A percentile compares a stretch with the other conserved stretches of the same genome.
Conservation (phyloP, 2,888 invertebrate genomes). For the Pyrrhia umbra region DNA sequence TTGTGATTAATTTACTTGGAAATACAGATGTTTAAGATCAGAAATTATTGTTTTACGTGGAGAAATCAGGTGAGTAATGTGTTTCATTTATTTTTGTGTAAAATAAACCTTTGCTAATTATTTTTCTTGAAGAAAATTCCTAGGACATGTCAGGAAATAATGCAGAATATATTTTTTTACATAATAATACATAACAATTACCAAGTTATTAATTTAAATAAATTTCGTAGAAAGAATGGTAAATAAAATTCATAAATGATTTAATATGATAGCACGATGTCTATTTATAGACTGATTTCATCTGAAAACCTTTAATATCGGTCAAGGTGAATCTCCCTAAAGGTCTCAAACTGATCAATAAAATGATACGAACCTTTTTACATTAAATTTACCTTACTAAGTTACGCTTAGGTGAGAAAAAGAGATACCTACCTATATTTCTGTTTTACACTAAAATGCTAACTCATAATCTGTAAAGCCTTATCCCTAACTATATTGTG, state of each 20-base stretch:
- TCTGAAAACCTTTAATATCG: neutral
- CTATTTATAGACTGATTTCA: no score
- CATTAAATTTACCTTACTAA: no score
- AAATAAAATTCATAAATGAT: neutral
- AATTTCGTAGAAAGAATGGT: no score
- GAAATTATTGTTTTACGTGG: conserved; percentile 10
- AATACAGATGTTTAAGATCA: conserved; percentile 19
- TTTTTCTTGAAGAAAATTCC: neutral
- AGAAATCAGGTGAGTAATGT: conserved; percentile 23
- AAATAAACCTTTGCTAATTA: neutral
- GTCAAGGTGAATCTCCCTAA: conserved; percentile 35
- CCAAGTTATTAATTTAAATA: no score
- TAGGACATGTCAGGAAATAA: neutral
- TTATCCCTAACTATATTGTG: no score
- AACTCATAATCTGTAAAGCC: no score
- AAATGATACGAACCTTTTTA: neutral
- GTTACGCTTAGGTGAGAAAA: no score
- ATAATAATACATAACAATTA: neutral
- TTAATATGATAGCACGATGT: neutral
- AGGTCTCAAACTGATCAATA: conserved; percentile 17
- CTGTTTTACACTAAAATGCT: neutral
- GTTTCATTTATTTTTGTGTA: neutral
- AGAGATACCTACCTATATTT: no score
- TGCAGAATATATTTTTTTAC: neutral
- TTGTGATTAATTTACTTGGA: conserved; percentile 38